Evolutionary conservation across 2,888 invertebrate species (phyloP).

Genomic region (Platerodrilus igneus): DNA sequence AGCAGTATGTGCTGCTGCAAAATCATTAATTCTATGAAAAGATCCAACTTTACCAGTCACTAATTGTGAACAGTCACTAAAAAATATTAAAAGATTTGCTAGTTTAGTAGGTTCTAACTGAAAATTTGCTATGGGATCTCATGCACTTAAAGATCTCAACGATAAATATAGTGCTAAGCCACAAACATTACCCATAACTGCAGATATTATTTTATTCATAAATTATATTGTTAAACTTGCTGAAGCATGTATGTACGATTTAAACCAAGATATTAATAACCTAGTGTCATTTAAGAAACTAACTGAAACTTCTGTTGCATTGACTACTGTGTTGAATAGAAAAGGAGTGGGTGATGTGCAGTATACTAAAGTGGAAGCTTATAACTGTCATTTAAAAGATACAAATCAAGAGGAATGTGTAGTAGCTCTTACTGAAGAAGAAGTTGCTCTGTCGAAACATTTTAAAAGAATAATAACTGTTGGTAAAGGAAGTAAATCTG

Average conservation of each 20-base stretch:
- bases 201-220: no score
- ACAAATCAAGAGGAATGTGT: conserved; percentile 25
- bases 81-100: conserved; percentile 24
- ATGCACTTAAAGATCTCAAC: conserved; percentile 28
- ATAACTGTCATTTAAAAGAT: conserved; percentile 7
- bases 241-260: no score
- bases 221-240: no score
- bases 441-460: conserved; percentile 26
- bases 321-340: conserved; percentile 30
- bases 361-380: conserved; percentile 27
- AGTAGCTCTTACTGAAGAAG: conserved; percentile 22
- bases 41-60: conserved; percentile 21
- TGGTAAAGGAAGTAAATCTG: conserved; percentile 13
- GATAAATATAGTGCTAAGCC: conserved; percentile 25
- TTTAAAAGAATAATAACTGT: conserved; percentile 16
- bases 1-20: conserved; percentile 24
- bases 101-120: conserved; percentile 22
- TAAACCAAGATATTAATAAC: conserved; percentile 21
- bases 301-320: conserved; percentile 25
- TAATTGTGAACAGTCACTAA: conserved; percentile 15
- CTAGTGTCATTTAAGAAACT: conserved; percentile 24
- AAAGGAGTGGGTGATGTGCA: conserved; percentile 32
- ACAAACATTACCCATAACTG: conserved; percentile 27
- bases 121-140: conserved; percentile 26
- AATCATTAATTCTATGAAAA: conserved; percentile 22